Conservation (phyloP, 2,888 invertebrate genomes). For the Poecilus cupreus region DNA sequence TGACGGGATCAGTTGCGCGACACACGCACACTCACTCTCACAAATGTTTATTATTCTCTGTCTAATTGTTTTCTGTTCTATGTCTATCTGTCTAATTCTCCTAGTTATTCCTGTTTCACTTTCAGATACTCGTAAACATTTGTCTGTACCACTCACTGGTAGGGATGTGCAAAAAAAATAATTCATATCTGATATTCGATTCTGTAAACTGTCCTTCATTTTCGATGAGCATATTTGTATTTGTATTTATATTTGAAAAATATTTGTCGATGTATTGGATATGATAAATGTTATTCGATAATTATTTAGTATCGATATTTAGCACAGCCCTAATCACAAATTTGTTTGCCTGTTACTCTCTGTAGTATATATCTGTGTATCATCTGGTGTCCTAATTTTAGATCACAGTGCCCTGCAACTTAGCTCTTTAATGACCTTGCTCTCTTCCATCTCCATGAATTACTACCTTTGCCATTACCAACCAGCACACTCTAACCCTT, state of each 20-base stretch:
- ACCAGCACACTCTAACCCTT: neutral
- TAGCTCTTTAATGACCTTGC: conserved; percentile 7
- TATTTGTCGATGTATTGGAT: too few relatives aligned
- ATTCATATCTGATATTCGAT: too few relatives aligned
- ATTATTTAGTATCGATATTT: too few relatives aligned
- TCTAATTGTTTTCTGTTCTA: conserved; percentile 15
- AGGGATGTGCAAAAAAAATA: too few relatives aligned
- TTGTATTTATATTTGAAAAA: too few relatives aligned
- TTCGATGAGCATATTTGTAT: too few relatives aligned
- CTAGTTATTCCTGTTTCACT: neutral
- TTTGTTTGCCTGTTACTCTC: conserved; percentile 19
- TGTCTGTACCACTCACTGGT: too few relatives aligned
- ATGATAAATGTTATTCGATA: too few relatives aligned
- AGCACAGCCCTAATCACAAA: too few relatives aligned
- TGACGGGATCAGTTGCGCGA: conserved; percentile 44
- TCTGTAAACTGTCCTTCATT: too few relatives aligned
- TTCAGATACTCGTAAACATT: conserved; percentile 3
- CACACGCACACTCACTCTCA: conserved; percentile 46
- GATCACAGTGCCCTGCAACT: conserved; percentile 10
- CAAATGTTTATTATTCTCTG: conserved; percentile 1
- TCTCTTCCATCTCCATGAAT: neutral
- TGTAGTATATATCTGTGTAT: neutral
- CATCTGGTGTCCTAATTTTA: neutral
- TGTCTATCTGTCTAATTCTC: too few relatives aligned
- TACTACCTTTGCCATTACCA: neutral